Percentiles rank a stretch among this genome's conserved stretches.
Conservation (phyloP, 2,888 invertebrate genomes). For the Xylocampa areola region DNA sequence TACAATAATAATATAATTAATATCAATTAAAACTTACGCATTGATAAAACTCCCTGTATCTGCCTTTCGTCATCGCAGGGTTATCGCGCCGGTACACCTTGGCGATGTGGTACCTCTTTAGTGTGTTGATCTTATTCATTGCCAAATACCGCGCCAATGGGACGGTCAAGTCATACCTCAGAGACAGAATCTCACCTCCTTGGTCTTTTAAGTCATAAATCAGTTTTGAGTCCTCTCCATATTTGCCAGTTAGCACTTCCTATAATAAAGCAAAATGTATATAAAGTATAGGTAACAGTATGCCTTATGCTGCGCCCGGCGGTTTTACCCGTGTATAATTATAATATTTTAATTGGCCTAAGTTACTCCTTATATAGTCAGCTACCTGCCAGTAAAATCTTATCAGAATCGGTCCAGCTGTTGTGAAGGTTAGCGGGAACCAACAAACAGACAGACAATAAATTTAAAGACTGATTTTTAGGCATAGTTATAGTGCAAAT, state of each 20-base stretch:
- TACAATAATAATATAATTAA: constrained; percentile 3
- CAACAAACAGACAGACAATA: too few relatives aligned
- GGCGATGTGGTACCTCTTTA: constrained; percentile 99
- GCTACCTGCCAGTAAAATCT: too few relatives aligned
- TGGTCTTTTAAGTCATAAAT: constrained; percentile 99
- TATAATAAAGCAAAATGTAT: constrained; percentile 73
- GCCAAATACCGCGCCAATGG: constrained; percentile 99
- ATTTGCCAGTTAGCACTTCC: constrained; percentile 99
- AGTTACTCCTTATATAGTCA: too few relatives aligned
- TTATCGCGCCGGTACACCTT: constrained; percentile 99
- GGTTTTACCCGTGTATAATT: too few relatives aligned
- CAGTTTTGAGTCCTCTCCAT: constrained; percentile 99
- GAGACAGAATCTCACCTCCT: constrained; percentile 98
- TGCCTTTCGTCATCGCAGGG: constrained; percentile 98
- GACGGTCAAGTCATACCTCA: constrained; percentile 99
- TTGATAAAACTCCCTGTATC: constrained; percentile 99
- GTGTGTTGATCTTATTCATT: constrained; percentile 97
- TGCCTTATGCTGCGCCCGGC: too few relatives aligned
- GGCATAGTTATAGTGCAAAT: too few relatives aligned
- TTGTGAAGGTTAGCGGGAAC: too few relatives aligned
- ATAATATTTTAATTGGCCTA: too few relatives aligned
- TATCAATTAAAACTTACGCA: constrained; percentile 93
- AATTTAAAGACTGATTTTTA: too few relatives aligned
- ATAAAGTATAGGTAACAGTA: too few relatives aligned
- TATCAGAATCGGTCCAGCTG: too few relatives aligned